Conservation (phyloP, 2,113 vertebrate genomes). For the Phainopepla nitens region DNA sequence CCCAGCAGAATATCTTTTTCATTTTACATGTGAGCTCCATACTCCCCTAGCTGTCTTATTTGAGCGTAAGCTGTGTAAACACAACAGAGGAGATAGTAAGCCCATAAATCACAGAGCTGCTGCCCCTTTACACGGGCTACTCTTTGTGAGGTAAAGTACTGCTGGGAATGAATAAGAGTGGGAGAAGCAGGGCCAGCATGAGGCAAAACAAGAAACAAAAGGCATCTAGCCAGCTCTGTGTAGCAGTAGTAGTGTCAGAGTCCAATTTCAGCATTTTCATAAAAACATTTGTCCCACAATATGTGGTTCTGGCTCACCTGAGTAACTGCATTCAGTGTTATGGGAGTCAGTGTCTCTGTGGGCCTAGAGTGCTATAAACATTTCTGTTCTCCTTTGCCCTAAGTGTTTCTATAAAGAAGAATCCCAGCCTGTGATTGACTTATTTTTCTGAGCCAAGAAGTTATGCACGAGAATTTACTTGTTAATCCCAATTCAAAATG, state of each 20-base stretch:
- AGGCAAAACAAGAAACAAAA: neutral
- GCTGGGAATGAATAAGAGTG: neutral
- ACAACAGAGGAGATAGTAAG: neutral
- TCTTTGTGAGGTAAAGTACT: conserved; percentile 11
- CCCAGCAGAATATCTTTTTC: neutral
- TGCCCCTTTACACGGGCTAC: neutral
- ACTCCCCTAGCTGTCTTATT: neutral
- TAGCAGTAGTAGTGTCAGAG: neutral
- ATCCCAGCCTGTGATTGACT: neutral
- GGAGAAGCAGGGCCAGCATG: neutral
- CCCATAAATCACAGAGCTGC: neutral
- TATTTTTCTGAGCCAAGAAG: neutral
- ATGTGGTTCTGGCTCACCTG: neutral
- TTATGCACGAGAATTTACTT: neutral
- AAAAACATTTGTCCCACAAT: neutral
- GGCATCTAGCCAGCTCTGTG: neutral
- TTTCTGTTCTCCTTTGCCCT: neutral
- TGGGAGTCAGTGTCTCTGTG: neutral
- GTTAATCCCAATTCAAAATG: conserved; percentile 24
- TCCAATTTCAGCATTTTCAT: neutral
- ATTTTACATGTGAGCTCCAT: neutral
- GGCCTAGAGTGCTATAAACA: neutral
- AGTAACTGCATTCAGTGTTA: neutral
- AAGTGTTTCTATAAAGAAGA: neutral
- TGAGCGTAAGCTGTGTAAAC: neutral